Base-by-base conservation (phyloP, 1,140 invertebrate genomes). In the Diprion similis region DNA sequence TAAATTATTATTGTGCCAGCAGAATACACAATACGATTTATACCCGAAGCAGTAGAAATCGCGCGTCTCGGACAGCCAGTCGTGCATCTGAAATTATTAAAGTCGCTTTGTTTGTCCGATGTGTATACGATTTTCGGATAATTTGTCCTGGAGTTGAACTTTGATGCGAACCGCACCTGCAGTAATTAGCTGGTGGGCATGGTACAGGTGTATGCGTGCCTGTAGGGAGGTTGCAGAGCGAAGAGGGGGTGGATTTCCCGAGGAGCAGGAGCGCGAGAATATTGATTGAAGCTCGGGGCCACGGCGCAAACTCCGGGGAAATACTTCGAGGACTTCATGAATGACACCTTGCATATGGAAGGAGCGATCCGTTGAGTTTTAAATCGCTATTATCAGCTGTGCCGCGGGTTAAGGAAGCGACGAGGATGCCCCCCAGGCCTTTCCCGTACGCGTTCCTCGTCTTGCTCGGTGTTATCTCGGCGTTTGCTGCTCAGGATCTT, bases 291-390 rank as follows among this genome's bases (percentile, higher is more conserved):
- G 51, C 11, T 59, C 11, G 51, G 9, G n/a, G 11, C 51, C 6
- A 59, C 51, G 11, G 51, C 51, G 51, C 51, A 59, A 17, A 59
- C 51, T 59, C 51, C 11, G 51, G 51, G 51, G 51, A 9, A 59
- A 15, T 15, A 15, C 51, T 59, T 59, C 51, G 51, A 59, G 51
- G 51, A 59, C 51, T 59, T 59, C 51, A 59, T 59, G 51, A 59
- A 59, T 59, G 51, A 59, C 51, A 59, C 51, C 51, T 59, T 59
- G 51, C 51, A 59, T 59, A 59, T 59, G 51, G 51, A 59, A 59
- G 51, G 51, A 59, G 51, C 51, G 51, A 59, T 59, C 51, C 51
- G 51, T 59, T 59, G 51, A 17, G 11, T 59, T 17, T 59, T 15
- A 59, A 15, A 59, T 59, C 51, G 51, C 11, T 59, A 17, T 59